phyloP scores from a whole-genome alignment of 2,888 invertebrate species.

The Oeneis ivallda region DNA sequence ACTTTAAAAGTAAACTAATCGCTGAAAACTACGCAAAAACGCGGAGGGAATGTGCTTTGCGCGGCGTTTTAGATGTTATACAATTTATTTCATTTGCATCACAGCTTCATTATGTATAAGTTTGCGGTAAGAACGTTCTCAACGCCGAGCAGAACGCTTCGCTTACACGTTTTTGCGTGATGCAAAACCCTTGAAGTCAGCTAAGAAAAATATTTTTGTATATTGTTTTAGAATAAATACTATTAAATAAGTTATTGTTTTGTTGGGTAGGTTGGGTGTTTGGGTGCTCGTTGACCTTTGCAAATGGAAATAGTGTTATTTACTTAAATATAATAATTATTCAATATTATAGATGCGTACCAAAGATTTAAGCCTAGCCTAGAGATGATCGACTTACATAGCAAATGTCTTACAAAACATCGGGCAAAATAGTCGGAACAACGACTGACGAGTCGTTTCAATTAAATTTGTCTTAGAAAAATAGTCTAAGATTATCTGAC shows the following conservation, averaged over 20 bases:
- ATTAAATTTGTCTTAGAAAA: background rate
- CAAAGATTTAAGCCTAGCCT: background rate
- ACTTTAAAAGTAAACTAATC: too few species aligned
- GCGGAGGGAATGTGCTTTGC: too few species aligned
- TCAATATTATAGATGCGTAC: conserved; percentile 15
- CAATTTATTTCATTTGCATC: too few species aligned
- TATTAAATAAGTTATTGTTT: conserved; percentile 32
- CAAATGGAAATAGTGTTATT: conserved; percentile 19
- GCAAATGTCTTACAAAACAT: too few species aligned
- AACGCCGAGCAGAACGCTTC: too few species aligned
- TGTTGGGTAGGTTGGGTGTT: conserved; percentile 30
- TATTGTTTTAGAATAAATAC: conserved; percentile 34
- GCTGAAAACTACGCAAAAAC: too few species aligned
- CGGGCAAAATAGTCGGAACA: background rate
- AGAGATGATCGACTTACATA: background rate
- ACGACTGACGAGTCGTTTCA: background rate
- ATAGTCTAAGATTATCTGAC: background rate
- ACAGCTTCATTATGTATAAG: too few species aligned
- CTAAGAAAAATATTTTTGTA: conserved; percentile 21
- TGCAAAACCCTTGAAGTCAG: too few species aligned
- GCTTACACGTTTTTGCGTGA: conserved; percentile 30
- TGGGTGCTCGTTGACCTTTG: conserved; percentile 29
- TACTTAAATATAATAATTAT: conserved; percentile 13
- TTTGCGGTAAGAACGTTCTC: too few species aligned
- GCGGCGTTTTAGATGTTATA: too few species aligned